phyloP scores from a whole-genome alignment of 2,113 vertebrate genomes.

The Cyprinus carpio region DNA sequence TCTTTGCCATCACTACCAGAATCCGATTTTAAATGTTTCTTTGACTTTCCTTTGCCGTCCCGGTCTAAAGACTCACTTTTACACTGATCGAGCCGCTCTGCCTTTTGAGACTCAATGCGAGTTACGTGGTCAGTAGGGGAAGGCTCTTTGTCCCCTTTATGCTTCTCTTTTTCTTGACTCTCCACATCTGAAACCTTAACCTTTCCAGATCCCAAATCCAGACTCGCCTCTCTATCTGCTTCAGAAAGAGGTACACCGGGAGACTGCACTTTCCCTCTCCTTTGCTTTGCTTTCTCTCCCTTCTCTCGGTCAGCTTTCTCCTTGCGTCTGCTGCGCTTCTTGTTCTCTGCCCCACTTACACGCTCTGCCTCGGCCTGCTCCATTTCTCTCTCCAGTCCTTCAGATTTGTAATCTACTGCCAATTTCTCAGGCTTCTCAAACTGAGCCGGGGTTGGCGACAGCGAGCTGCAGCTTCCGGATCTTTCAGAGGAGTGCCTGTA shows the following conservation, averaged over 20 bases:
- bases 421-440: conserved; percentile 92
- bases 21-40: conserved; percentile 88
- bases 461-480: conserved; percentile 92
- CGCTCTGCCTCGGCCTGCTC: conserved; percentile 82
- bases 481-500: conserved; percentile 94
- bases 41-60: conserved; percentile 83
- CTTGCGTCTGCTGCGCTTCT: conserved; percentile 86
- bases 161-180: conserved; percentile 79
- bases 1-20: conserved; percentile 78
- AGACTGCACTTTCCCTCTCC: conserved; percentile 87
- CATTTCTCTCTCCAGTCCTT: conserved; percentile 85
- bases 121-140: conserved; percentile 75
- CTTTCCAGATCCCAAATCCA: conserved; percentile 78
- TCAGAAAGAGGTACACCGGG: conserved; percentile 85
- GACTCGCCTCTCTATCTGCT: conserved; percentile 82
- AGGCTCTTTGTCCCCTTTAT: conserved; percentile 82
- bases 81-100: conserved; percentile 77
- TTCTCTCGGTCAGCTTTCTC: conserved; percentile 89
- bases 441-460: conserved; percentile 87
- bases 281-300: conserved; percentile 83
- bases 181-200: conserved; percentile 84
- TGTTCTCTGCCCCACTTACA: conserved; percentile 77
- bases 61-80: conserved; percentile 87
- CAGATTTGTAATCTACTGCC: conserved; percentile 86
- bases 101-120: conserved; percentile 81